phyloP scores from a whole-genome alignment of 2,888 invertebrate genomes.

The Unio pictorum region DNA sequence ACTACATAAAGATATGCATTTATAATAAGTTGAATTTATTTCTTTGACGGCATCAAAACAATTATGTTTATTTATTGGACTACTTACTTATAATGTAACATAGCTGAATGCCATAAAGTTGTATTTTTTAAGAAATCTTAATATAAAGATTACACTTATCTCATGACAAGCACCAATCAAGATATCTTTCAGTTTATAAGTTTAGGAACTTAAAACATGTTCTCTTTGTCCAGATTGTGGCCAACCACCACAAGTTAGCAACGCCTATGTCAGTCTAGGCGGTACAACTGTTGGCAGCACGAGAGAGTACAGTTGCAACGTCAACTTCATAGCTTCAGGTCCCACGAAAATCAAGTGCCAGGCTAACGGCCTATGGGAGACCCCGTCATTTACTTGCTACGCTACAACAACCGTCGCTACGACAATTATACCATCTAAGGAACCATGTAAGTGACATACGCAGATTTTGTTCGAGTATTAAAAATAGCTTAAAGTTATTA shows the following conservation, averaged over 20 bases:
- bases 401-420: slow-evolving; percentile 18
- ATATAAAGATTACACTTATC: no score
- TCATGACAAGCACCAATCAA: neutral
- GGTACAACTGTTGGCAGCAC: slow-evolving; percentile 13
- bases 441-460: slow-evolving; percentile 25
- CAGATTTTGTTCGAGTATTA: no score
- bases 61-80: no score
- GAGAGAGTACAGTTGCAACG: slow-evolving; percentile 18
- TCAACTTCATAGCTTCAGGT: slow-evolving; percentile 18
- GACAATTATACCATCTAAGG: slow-evolving; percentile 10
- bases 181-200: neutral
- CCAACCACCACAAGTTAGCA: slow-evolving; percentile 13
- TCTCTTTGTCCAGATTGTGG: slow-evolving; percentile 19
- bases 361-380: slow-evolving; percentile 15
- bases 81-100: no score
- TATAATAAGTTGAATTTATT: no score
- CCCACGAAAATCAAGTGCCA: slow-evolving; percentile 13
- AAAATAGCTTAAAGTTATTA: no score
- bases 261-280: slow-evolving; percentile 22
- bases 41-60: no score
- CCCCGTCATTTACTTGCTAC: slow-evolving; percentile 16
- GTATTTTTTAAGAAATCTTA: no score
- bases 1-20: no score
- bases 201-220: neutral
- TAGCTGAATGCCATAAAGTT: no score